Evolutionary conservation across 2,888 invertebrate species (phyloP).

Genomic region (Tiphia femorata): DNA sequence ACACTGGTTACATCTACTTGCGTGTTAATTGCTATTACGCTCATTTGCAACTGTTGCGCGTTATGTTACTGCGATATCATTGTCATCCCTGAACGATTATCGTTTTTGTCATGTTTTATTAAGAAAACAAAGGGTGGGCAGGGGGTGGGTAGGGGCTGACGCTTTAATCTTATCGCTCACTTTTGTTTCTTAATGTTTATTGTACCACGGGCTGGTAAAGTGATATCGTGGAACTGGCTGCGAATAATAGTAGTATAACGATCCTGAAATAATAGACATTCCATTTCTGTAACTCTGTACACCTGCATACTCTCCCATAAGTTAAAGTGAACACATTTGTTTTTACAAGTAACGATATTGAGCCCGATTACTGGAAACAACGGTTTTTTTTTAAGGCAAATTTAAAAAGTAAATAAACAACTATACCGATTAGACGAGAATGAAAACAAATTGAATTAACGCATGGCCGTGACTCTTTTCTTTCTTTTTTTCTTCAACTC

Average conservation of each 20-base stretch:
- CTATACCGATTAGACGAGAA: no score
- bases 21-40: not conserved
- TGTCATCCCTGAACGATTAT: not conserved
- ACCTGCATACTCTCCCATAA: no score
- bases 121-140: constrained; percentile 1
- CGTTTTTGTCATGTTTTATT: not conserved
- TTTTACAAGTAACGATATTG: no score
- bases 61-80: no score
- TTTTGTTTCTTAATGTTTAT: constrained; percentile 63
- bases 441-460: no score
- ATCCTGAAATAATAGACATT: constrained; percentile 61
- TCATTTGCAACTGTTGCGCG: no score
- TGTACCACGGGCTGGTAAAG: constrained; percentile 68
- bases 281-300: constrained; percentile 32
- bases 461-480: no score
- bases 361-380: no score
- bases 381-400: no score
- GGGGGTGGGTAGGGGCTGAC: constrained; percentile 26
- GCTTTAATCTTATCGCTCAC: constrained; percentile 58
- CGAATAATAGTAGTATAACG: constrained; percentile 68
- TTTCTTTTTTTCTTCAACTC: no score
- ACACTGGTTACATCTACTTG: constrained; percentile 1
- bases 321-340: no score
- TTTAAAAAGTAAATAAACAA: no score
- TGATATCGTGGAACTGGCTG: constrained; percentile 67